Evolutionary conservation across 2,888 invertebrate species (phyloP), one percentile per base, ranked within the genome.

Genomic region (Lasioglossum calceatum): DNA sequence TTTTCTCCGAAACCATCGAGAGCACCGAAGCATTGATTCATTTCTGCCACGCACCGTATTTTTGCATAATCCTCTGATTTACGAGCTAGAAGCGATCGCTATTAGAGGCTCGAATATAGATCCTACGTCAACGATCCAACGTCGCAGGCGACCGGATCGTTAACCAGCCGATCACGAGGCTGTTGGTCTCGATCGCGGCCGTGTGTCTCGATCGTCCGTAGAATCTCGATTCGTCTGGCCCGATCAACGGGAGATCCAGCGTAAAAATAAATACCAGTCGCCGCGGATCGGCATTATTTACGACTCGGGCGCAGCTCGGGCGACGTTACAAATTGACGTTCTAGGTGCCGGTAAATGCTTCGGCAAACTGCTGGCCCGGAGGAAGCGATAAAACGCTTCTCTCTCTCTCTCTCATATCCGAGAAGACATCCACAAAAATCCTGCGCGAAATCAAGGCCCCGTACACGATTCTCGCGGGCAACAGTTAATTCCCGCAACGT

Each of bases 261-360:
- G 36, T 23, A 70, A 70, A 70, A 70, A 39, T 23, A 70, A 70
- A 70, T 67, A 32, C 64, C 64, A 67, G 32, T 67, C 70, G 70
- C 36, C 67, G 67, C 36, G 67, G 36, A 39, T 70, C 70, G 32
- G 36, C 39, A 70, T 70, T 70, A 39, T 70, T 70, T 70, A 70
- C 70, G 36, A 39, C 36, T 67, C 67, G 64, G 27, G 32, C 39
- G 47, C 44, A 42, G 44, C 16, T 70, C 39, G 36, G 36, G 79
- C 58, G 61, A 61, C 61, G 61, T 61, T 23, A 50, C 39, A 64
- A 64, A 73, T 79, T 47, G 39, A 82, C 79, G 72, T 79, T 80
- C 81, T 80, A 61, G 23, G 44, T 36, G 42, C 10, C 67, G 79
- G 50, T 78, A 82, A 79, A 54, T 44, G 73, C 74, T 75, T 80